Evolutionary conservation across 2,888 invertebrate species (phyloP).

Genomic region (Torymus tubicola): DNA sequence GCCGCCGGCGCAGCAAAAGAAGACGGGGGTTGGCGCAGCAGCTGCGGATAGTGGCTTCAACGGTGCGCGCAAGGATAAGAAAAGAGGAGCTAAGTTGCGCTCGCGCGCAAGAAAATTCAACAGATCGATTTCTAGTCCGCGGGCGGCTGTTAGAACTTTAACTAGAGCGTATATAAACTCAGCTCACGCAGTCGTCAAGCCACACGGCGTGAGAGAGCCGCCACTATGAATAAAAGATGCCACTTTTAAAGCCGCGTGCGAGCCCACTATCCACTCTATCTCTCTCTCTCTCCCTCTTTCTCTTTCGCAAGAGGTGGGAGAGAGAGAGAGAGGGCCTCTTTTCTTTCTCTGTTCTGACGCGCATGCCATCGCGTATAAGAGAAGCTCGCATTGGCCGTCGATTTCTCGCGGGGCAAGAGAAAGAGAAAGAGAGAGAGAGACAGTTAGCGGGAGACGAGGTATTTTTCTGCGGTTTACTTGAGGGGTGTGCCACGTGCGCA

Average conservation of each 20-base stretch:
- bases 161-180: conserved; percentile 71
- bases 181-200: conserved; percentile 71
- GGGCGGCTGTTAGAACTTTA: conserved; percentile 70
- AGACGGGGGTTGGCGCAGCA: too few species aligned
- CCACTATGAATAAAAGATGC: conserved; percentile 73
- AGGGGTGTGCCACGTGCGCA: not conserved
- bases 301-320: not conserved
- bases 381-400: too few species aligned
- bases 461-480: conserved; percentile 46
- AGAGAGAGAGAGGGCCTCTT: not conserved
- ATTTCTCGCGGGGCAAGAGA: not conserved
- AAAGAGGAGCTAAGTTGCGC: not conserved
- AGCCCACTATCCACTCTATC: not conserved
- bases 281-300: not conserved
- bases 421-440: not conserved
- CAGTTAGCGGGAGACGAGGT: not conserved
- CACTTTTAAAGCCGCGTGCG: conserved; percentile 65
- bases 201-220: conserved; percentile 62
- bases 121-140: conserved; percentile 68
- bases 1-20: too few species aligned
- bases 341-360: too few species aligned
- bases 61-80: conserved; percentile 7
- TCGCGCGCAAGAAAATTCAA: conserved; percentile 61
- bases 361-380: not conserved
- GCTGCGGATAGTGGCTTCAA: too few species aligned